Conservation (phyloP, 2,113 vertebrate species). For the Lepisosteus oculatus region DNA sequence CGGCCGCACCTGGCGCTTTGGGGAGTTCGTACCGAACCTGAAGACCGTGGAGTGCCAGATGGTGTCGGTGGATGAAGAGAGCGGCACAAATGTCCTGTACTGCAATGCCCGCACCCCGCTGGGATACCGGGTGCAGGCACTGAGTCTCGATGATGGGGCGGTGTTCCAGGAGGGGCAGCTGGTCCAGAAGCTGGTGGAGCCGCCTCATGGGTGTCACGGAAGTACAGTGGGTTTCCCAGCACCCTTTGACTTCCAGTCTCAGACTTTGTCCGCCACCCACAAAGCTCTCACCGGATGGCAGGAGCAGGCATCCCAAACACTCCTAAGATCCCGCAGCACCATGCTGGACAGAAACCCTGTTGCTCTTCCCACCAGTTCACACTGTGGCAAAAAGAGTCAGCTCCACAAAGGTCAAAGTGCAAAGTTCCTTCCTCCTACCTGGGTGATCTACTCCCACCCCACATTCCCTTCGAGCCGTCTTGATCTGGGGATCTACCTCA, state of each 20-base stretch:
- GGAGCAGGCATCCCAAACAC: conserved; percentile 22
- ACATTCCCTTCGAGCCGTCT: conserved; percentile 68
- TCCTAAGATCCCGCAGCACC: not conserved
- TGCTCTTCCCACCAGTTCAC: not conserved
- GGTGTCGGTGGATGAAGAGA: conserved; percentile 78
- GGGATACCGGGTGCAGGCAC: conserved; percentile 83
- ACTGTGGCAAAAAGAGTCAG: not conserved
- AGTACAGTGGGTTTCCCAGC: conserved; percentile 86
- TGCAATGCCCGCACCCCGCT: conserved; percentile 86
- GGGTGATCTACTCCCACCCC: conserved; percentile 88
- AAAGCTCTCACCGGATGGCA: conserved; percentile 14
- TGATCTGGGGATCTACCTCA: conserved; percentile 82
- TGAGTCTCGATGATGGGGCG: conserved; percentile 76
- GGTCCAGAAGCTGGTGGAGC: conserved; percentile 77
- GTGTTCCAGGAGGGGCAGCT: conserved; percentile 80
- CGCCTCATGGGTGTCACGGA: conserved; percentile 83
- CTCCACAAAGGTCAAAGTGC: no score
- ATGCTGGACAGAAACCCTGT: not conserved
- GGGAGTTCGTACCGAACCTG: conserved; percentile 76
- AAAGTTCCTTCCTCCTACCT: conserved; percentile 69
- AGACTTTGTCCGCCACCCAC: not conserved
- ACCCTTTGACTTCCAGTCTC: conserved; percentile 40
- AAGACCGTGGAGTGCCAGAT: conserved; percentile 89
- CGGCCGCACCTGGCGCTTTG: conserved; percentile 75
- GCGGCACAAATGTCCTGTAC: conserved; percentile 74